Evolutionary conservation across 2,888 invertebrate species (phyloP), one percentile per base, ranked within the genome.

Genomic region (Argyresthia albistria): DNA sequence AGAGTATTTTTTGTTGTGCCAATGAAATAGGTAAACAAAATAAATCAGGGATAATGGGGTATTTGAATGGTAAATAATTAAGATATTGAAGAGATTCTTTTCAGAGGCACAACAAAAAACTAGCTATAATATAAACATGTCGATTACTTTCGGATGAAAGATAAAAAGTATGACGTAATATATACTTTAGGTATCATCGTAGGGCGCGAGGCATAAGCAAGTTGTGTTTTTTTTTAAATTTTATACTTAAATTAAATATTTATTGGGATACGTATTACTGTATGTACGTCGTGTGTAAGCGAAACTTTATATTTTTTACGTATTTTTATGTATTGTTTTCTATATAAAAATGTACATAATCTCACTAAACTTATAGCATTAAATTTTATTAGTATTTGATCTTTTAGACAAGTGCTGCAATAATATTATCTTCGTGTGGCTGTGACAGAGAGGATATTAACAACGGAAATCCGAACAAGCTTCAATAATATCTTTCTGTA

Each of bases 171-270:
- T 49, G 50, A 54, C 11, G 25, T 25, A 46, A 46, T 46, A 46
- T 46, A 16, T 15, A 15, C 14, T 46, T 16, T 25, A 46, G 25
- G 25, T 48, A 15, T 37, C 14, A 11, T 35, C 48, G 12, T 66
- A 68, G 67, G 70, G 70, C 73, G 75, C 73, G 68, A 76, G 72
- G 66, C 69, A 72, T 73, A 74, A 74, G 65, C 64, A 69, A 72
- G 76, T 79, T 80, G 78, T 78, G 73, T 78, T 78, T 83, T 75
- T 80, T 81, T 78, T 53, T 48, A 43, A 80, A 80, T 83, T 84
- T 83, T 83, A 81, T 84, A 82, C 80, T 78, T 80, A 77, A 75
- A 73, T 60, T 58, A 72, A 60, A 75, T 81, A 81, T 82, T 80
- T 80, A 81, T 81, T 81, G 73, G 70, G 61, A 77, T 80, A 79